These are phyloP conservation scores for Nixonia krombeini DNA, from an alignment of 1,140 invertebrate genomes.

Conservation along the genomic window DNA sequence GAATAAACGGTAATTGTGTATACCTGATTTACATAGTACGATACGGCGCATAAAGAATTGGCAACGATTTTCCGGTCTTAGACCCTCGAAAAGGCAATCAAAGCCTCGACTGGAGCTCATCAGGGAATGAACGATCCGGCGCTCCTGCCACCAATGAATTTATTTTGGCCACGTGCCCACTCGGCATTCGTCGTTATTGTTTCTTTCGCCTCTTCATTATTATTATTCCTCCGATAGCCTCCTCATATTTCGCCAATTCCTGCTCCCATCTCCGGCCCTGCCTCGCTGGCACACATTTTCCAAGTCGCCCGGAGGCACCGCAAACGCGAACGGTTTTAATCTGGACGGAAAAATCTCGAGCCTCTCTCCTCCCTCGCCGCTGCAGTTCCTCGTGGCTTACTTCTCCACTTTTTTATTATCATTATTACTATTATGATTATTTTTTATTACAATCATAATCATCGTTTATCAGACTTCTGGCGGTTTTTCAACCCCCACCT, in stretches of 20 bases:
- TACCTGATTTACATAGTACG: too few species aligned
- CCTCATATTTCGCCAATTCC: neutral
- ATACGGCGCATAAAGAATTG: too few species aligned
- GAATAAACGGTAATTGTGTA: too few species aligned
- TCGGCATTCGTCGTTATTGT: conserved; percentile 38
- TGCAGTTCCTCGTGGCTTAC: conserved; percentile 9
- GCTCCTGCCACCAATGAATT: conserved; percentile 33
- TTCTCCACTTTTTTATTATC: conserved; percentile 10
- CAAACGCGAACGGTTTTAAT: conserved; percentile 39
- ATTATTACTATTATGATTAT: too few species aligned
- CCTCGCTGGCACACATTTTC: conserved; percentile 39
- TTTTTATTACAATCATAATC: conserved; percentile 24
- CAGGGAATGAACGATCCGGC: too few species aligned
- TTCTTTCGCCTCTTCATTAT: conserved; percentile 28
- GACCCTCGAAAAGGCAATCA: too few species aligned
- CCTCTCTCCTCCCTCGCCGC: too few species aligned
- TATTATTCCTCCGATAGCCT: conserved; percentile 17
- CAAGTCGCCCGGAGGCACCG: conserved; percentile 27
- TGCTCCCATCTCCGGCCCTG: conserved; percentile 7
- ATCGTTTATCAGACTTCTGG: conserved; percentile 14
- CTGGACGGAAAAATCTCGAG: conserved; percentile 20
- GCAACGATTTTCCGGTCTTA: too few species aligned
- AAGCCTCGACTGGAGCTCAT: too few species aligned
- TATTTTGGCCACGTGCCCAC: conserved; percentile 42
- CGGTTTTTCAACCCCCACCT: conserved; percentile 1